Base-by-base conservation (phyloP, 2,797 vertebrate species). In the Cuculus canorus region DNA sequence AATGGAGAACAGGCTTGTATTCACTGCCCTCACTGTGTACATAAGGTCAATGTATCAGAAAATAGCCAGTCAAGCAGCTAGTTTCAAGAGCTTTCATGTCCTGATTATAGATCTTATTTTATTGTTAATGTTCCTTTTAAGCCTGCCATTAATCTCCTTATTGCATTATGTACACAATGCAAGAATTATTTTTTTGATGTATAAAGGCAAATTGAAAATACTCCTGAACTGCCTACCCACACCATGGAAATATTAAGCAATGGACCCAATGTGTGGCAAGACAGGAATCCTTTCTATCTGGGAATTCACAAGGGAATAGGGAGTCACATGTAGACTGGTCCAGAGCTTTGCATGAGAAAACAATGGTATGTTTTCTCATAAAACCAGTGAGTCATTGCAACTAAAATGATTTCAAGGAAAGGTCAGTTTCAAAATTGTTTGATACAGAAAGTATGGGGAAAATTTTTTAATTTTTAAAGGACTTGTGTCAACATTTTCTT, bases 11-110 rank as follows among this genome's bases (percentile, higher is more conserved):
- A 73, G 37, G 61, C 86, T 91, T 71, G 73, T 80, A 81, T 82
- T 88, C 56, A 10, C 71, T 95, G 84, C 81, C 69, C 72, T 91
- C 47, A 2, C 75, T 95, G 63, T 6, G 30, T 78, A 65, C 71
- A 48, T 35, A 83, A 89, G 93, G 93, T 95, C 94, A 94, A 6
- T 24, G 41, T 75, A 54, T 87, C 75, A 95, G 93, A 95, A 96
- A 95, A 95, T 45, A 94, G 50, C 50, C 82, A 47, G 60, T 47
- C 0, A 0, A 77, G 64, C 80, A 90, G 48, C 54, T 83, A 65
- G 83, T 80, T 94, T 87, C 47, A 85, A 91, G 71, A 61, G 35
- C 39, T 94, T 91, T 91, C 24, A 28, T 35, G 47, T 33, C 14
- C 41, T 82, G 32, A 32, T 89, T 92, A 71, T 54, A 37, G 82